A percentile compares a stretch with the other conserved stretches of the same genome.
These are phyloP conservation scores for Pipistrellus kuhlii DNA, from an alignment of 2,797 vertebrate genomes.

Conservation along the genomic window DNA sequence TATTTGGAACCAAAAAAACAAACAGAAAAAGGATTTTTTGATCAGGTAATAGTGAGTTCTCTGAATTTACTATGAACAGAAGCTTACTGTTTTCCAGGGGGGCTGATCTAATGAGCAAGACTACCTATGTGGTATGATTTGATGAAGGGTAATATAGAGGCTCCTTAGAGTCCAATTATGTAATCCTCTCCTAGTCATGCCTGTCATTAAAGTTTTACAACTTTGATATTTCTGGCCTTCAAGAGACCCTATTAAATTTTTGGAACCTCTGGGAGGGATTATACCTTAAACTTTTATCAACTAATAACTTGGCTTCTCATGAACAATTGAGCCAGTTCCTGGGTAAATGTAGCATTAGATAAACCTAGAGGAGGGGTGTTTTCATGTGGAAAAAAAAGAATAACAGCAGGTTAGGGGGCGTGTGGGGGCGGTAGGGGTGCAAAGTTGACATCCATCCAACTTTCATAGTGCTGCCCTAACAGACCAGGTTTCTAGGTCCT, in stretches of 20 bases:
- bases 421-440: accelerated
- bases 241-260: slow-evolving; percentile 64
- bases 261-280: slow-evolving; percentile 4
- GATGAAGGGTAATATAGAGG: neutral
- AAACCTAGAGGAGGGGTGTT: neutral
- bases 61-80: neutral
- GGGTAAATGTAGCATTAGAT: neutral
- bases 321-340: neutral
- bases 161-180: slow-evolving; percentile 50
- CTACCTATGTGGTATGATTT: slow-evolving; percentile 1
- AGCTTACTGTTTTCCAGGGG: neutral
- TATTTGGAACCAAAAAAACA: neutral
- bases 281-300: slow-evolving; percentile 28
- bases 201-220: slow-evolving; percentile 57
- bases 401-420: neutral
- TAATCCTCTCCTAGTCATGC: slow-evolving; percentile 42
- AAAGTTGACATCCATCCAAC: neutral
- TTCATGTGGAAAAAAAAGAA: neutral
- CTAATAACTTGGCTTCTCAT: neutral
- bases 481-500: neutral
- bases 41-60: neutral
- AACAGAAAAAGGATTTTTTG: neutral
- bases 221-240: slow-evolving; percentile 60
- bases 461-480: neutral
- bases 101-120: neutral